Base-by-base conservation (phyloP, 1,140 invertebrate genomes). In the Psilanteris sp. region DNA sequence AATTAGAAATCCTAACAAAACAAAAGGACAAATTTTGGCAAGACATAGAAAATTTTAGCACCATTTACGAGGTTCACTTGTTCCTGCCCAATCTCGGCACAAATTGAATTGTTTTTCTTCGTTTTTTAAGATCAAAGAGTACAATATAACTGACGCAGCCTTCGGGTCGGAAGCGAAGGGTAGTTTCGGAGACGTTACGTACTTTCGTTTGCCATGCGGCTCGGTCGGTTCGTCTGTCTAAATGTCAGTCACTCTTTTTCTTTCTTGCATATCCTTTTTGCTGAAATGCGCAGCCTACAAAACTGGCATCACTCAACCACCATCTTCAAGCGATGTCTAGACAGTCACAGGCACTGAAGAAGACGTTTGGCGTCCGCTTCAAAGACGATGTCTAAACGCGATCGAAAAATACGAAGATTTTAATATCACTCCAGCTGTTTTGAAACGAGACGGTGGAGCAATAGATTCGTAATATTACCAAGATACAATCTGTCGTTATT, bases 61-160 rank as follows among this genome's bases (percentile, higher is more conserved):
- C 22, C 29, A 27, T 27, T 57, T 50, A 22, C 20, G 24, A 14
- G 37, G 76, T 83, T 82, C 77, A 84, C 77, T 85, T 79, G 74
- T 66, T 48, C 81, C 73, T 77, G 68, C 76, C 79, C 84, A 88
- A 88, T 87, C 84, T 87, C 79, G 73, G 73, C 64, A 79, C 79
- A 84, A 87, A 88, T 88, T 87, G 83, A 86, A 87, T 88, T 88
- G 5, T 84, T 87, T n/a, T n/a, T n/a, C n/a, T n/a, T n/a, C n/a
- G n/a, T n/a, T n/a, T n/a, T 85, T 83, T 79, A 57, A 86, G 83
- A 87, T 87, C 85, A 88, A 88, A 88, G 83, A 80, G 67, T 46
- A 66, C 77, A 79, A 83, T 83, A 82, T 81, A 81, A 59, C 52
- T 64, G 43, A 71, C 55, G 54, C 73, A 59, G 62, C 22, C 54